Percentiles rank a stretch among this genome's conserved stretches.
Conservation (phyloP, 2,888 invertebrate genomes). For the Heteropelma amictum region DNA sequence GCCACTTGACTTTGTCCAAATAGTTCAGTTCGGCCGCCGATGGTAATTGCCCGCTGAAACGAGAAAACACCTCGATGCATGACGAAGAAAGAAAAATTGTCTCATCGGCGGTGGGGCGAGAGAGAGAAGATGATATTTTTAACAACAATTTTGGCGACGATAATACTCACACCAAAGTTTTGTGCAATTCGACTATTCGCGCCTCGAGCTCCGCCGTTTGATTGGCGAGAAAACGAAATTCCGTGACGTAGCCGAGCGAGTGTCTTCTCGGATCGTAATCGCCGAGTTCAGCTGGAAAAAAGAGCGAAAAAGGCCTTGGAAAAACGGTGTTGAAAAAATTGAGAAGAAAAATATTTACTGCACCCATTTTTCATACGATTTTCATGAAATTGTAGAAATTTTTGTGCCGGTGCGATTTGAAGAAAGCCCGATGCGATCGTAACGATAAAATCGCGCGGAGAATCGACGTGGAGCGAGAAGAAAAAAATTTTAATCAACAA, state of each 20-base stretch:
- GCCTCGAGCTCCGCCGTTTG: conserved; percentile 95
- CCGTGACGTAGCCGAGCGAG: conserved; percentile 94
- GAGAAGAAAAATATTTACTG: neutral
- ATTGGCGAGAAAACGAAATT: conserved; percentile 94
- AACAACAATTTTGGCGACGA: conserved; percentile 13
- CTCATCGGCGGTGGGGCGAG: too few relatives aligned
- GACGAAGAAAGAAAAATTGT: too few relatives aligned
- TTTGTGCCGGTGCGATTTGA: too few relatives aligned
- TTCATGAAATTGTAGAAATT: too few relatives aligned
- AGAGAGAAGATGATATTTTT: conserved; percentile 25
- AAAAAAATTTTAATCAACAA: conserved; percentile 16
- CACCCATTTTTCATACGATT: too few relatives aligned
- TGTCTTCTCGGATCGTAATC: conserved; percentile 95
- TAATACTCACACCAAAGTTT: conserved; percentile 87
- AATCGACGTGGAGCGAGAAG: neutral
- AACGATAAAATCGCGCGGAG: neutral
- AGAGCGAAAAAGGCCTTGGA: neutral
- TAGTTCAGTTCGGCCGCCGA: conserved; percentile 96
- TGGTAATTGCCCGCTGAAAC: conserved; percentile 92
- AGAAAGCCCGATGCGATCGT: too few relatives aligned
- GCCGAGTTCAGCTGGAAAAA: conserved; percentile 91
- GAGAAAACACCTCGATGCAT: too few relatives aligned
- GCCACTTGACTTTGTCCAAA: conserved; percentile 98
- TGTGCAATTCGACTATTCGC: conserved; percentile 92
- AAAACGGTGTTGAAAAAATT: neutral